Evolutionary conservation across 1,140 invertebrate species (phyloP).

Genomic region (Cydia splendana): DNA sequence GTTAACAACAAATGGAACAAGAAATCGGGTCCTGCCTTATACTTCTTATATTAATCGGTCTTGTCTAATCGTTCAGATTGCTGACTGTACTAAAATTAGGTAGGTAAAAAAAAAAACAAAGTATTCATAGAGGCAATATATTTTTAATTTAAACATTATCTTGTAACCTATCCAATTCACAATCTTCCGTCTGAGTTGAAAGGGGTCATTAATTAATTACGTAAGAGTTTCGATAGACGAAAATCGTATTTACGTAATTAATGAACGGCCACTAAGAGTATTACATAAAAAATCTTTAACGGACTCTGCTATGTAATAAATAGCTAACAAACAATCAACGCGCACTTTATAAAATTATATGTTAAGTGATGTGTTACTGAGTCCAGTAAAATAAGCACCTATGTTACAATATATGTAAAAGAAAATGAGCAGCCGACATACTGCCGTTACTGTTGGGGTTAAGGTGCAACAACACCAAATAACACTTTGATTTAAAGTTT

Average conservation of each 20-base stretch:
- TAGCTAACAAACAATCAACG: conserved; percentile 12
- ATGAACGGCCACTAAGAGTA: conserved; percentile 1
- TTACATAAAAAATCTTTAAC: conserved; percentile 14
- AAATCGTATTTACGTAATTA: background rate
- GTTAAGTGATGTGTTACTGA: background rate
- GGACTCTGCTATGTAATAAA: conserved; percentile 15
- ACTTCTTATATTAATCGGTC: no score
- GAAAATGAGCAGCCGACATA: background rate
- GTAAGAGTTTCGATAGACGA: background rate
- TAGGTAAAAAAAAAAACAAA: background rate
- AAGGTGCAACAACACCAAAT: background rate
- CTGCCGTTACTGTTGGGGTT: background rate
- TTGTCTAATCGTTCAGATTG: no score
- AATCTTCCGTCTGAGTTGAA: background rate
- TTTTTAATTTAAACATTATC: conserved; percentile 26
- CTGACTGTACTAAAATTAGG: background rate
- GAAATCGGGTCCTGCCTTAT: no score
- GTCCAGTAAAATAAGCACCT: conserved; percentile 19
- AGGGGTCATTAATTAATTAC: background rate
- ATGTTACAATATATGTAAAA: background rate
- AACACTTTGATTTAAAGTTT: background rate
- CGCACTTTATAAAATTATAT: background rate
- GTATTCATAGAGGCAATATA: conserved; percentile 24
- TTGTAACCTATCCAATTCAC: conserved; percentile 21
- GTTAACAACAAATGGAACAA: no score